Evolutionary conservation across 2,797 vertebrate genomes (phyloP).

Genomic region (Pangasius macronema): DNA sequence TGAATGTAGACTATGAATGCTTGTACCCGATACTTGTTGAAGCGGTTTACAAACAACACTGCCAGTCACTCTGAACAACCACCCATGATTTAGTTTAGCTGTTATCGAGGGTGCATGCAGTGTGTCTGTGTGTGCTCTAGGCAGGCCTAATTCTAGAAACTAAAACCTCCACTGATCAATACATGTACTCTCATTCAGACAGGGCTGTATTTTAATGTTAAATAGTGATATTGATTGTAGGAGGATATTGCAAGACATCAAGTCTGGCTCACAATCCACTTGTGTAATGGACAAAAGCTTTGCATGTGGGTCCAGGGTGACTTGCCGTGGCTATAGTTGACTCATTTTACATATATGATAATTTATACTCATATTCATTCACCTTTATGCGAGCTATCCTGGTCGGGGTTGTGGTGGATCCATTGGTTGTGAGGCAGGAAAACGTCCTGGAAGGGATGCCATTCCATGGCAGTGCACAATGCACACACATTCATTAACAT

Average conservation of each 20-base stretch:
- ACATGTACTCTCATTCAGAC: conserved; percentile 1
- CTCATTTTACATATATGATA: background rate
- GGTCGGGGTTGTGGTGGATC: background rate
- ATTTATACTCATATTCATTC: background rate
- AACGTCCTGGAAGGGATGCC: background rate
- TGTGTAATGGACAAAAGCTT: background rate
- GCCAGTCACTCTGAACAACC: background rate
- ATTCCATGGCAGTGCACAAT: background rate
- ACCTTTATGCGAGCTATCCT: background rate
- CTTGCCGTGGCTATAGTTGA: background rate
- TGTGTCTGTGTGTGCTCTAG: background rate
- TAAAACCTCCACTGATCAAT: background rate
- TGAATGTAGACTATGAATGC: background rate
- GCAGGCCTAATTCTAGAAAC: background rate
- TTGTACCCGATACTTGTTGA: background rate
- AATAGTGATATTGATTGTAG: background rate
- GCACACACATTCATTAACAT: background rate
- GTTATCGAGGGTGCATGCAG: background rate
- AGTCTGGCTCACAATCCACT: background rate
- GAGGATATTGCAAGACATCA: background rate
- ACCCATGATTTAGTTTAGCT: background rate
- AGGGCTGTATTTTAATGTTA: background rate
- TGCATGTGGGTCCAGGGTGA: background rate
- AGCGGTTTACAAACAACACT: background rate
- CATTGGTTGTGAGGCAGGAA: background rate